These are phyloP conservation scores for Phodopus roborovskii DNA, from an alignment of 2,113 vertebrate species.

Conservation along the genomic window DNA sequence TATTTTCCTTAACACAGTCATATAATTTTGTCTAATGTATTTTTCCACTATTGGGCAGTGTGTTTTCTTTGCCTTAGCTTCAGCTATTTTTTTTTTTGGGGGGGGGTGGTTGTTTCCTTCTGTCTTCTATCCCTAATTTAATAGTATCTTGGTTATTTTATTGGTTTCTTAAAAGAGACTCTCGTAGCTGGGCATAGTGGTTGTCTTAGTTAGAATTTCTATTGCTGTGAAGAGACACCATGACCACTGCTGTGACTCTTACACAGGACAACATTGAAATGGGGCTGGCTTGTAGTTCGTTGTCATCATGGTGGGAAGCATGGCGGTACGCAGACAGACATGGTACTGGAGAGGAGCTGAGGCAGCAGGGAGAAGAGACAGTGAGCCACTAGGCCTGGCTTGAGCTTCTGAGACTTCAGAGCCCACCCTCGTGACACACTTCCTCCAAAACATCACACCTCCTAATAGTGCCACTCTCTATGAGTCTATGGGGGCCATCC, in stretches of 20 bases:
- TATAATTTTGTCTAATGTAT: not conserved
- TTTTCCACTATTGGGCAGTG: not conserved
- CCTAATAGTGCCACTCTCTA: no score
- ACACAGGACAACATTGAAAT: not conserved
- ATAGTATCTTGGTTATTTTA: not conserved
- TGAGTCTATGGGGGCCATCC: no score
- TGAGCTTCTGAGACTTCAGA: no score
- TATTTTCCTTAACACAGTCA: not conserved
- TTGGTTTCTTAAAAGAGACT: not conserved
- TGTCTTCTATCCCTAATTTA: not conserved
- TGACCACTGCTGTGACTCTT: not conserved
- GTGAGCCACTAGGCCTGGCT: no score
- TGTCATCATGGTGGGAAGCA: not conserved
- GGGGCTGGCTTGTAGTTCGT: not conserved
- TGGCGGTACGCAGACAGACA: not conserved
- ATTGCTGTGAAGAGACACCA: not conserved
- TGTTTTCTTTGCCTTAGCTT: not conserved
- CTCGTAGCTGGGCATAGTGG: not conserved
- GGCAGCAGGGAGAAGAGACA: no score
- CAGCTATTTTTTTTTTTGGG: not conserved
- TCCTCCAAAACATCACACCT: no score
- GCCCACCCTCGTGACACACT: no score
- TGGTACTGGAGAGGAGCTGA: no score
- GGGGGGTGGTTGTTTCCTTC: not conserved
- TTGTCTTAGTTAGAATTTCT: not conserved